These are phyloP conservation scores for Nemoura dubitans DNA, from an alignment of 2,888 invertebrate species.

Conservation along the genomic window DNA sequence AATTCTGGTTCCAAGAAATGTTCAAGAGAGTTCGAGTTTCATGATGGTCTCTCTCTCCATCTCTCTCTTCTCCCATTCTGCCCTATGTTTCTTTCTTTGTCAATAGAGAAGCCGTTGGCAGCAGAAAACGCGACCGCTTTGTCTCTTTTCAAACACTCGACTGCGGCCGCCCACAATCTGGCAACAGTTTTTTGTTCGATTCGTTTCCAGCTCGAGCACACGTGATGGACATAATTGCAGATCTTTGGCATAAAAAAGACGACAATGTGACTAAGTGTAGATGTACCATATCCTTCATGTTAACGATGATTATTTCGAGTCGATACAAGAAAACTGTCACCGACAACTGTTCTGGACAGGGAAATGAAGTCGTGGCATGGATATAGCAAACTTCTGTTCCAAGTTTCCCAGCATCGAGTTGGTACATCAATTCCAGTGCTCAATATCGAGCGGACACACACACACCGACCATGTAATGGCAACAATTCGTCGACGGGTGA, in stretches of 20 bases:
- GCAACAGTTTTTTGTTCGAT: background rate
- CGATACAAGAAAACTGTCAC: too few species aligned
- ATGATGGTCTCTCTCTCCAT: background rate
- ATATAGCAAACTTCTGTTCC: too few species aligned
- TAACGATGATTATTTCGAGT: too few species aligned
- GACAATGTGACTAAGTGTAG: too few species aligned
- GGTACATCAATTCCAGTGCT: too few species aligned
- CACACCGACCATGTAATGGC: background rate
- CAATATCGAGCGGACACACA: too few species aligned
- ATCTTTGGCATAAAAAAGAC: background rate
- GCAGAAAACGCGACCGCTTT: background rate
- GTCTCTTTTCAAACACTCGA: background rate
- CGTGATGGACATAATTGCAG: background rate
- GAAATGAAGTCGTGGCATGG: too few species aligned
- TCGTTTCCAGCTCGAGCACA: background rate
- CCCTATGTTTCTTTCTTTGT: background rate
- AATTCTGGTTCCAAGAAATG: background rate
- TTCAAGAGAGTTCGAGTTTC: constrained; percentile 7
- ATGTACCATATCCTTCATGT: too few species aligned
- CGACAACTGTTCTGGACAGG: too few species aligned
- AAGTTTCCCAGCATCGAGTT: too few species aligned
- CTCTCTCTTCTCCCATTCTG: too few species aligned
- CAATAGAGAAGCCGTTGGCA: background rate
- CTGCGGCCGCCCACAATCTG: background rate
- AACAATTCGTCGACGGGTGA: background rate